Base-by-base conservation (phyloP, 2,797 vertebrate genomes). In the Erpetoichthys calabaricus region DNA sequence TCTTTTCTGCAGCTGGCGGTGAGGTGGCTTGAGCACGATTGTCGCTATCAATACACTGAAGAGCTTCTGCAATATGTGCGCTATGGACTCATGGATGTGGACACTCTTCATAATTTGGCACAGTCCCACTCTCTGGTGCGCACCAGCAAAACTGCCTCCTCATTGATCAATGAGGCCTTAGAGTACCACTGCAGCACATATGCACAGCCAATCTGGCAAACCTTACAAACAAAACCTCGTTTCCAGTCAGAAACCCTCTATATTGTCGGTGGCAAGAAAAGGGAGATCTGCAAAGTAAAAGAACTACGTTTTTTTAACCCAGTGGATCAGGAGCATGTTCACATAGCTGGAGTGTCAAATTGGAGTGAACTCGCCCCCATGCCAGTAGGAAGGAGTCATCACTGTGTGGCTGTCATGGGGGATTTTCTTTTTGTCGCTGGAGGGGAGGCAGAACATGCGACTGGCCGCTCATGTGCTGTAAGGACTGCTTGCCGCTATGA, bases 231-330 rank as follows among this genome's bases (percentile, higher is more conserved):
- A 47, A 83, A 83, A 58, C 94, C 92, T 0, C 89, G 94, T 47
- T 96, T 88, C 75, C 90, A 91, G 70, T 94, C 91, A 1, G 86
- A 91, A 60, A 95, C 92, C 2, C 86, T 98, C 8, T 97, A 94
- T 61, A 91, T 97, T 53, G 75, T 84, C 0, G 94, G 94, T 0
- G 94, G 94, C 7, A 86, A 95, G 4, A 97, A 95, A 52, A 80
- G 94, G 0, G 94, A 97, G 68, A 83, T 94, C 64, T 93, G 92
- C 66, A 84, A 91, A 51, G 94, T 97, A 56, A 82, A 81, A 57
- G 92, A 98, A 58, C 70, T 98, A 57, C 83, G 93, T 0, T 98
- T 94, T 73, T 97, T 98, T 76, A 93, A 97, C 60, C 94, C 93
- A 0, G 80, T 87, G 0, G 81, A 85, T 2, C 90, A 90, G 68